Evolutionary conservation across 2,797 vertebrate genomes (phyloP), one percentile per base, ranked within the genome.

Genomic region (Mallotus villosus): DNA sequence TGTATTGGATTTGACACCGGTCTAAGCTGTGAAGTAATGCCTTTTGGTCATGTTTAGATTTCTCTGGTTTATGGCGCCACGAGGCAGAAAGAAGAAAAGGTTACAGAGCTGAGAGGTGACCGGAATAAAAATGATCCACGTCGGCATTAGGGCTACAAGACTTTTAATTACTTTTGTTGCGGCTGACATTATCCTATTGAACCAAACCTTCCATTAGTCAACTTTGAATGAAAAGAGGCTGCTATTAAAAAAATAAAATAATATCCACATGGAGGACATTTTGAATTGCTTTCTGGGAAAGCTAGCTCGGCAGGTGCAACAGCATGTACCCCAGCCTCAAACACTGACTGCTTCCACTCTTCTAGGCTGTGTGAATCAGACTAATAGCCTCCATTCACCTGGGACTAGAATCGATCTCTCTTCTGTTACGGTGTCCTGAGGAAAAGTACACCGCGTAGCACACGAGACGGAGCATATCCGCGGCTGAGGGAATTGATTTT

Each of bases 121-220:
- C 14, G 19, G 75, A 87, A 87, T 84, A 79, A 58, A 76, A 87
- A 87, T 82, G 68, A 72, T 85, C 63, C 67, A 34, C 78, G 77
- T 72, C 0, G 65, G 72, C 73, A 77, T 32, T 72, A 64, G 55
- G 76, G 83, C 83, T 68, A 68, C 76, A 74, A 79, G 75, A 27
- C 62, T 78, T 87, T 88, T 88, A 90, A 90, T 90, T 81, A 83
- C 78, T 82, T 89, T 81, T 85, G 82, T 87, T 83, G 76, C 72
- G 63, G 72, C 82, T 82, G 81, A 82, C 79, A 82, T 84, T 79
- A 87, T 86, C 79, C 72, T 63, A 72, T 76, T 81, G 79, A 82
- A 78, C 70, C 73, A 70, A 80, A 62, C 7, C 21, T 74, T 78
- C 78, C 86, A 81, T 86, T 84, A 73, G 76, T 78, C 68, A 77